Conservation (phyloP, 1,140 invertebrate species). For the Zaprionus davidi region DNA sequence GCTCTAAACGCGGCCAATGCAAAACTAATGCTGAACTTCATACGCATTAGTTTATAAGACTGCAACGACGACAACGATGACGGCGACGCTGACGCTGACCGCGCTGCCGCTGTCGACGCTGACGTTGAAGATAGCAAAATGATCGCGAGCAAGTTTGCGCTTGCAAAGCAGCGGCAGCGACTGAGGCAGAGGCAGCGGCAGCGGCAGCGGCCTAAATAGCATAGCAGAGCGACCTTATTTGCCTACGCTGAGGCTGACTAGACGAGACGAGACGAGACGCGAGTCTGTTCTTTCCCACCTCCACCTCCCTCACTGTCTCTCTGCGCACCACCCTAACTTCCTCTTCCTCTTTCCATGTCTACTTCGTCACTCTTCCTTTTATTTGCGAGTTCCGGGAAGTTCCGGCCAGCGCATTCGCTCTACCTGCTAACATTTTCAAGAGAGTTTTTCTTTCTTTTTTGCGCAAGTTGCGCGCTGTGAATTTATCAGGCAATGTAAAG, state of each 20-base stretch:
- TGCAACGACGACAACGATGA: conserved; percentile 10
- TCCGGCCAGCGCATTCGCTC: not conserved
- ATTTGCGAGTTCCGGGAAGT: not conserved
- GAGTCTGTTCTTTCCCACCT: not conserved
- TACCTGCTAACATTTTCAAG: not conserved
- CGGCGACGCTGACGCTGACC: not conserved
- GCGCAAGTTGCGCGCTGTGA: conserved; percentile 13
- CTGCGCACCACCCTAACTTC: not conserved
- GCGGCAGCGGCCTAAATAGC: conserved; percentile 35
- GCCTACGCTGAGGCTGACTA: conserved; percentile 1
- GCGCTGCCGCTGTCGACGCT: conserved; percentile 3
- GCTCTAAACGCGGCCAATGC: conserved; percentile 76
- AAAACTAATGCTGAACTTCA: conserved; percentile 81
- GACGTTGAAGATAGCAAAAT: conserved; percentile 6
- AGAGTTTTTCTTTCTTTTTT: not conserved
- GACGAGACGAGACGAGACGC: conserved; percentile 27
- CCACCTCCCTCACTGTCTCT: not conserved
- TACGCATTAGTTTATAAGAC: conserved; percentile 79
- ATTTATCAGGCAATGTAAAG: conserved; percentile 1
- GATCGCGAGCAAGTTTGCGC: conserved; percentile 9
- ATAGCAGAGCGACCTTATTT: conserved; percentile 53
- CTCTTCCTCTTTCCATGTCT: not conserved
- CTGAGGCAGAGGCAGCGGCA: conserved; percentile 14
- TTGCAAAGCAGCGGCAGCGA: not conserved
- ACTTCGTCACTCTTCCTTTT: too few species aligned